Conservation (phyloP, 2,888 invertebrate species). For the Philhelius pedissequus region DNA sequence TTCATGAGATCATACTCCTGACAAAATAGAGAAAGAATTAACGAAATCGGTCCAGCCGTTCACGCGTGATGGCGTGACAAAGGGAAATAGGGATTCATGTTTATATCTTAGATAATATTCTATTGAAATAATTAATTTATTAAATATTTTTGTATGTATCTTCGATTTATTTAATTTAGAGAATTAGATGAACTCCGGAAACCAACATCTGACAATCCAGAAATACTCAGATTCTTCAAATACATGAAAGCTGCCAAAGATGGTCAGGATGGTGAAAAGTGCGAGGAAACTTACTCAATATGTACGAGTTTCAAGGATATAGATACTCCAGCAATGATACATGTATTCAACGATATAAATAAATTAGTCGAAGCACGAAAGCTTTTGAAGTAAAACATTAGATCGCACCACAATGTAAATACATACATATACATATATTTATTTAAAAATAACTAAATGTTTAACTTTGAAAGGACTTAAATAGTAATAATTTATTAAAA, state of each 20-base stretch:
- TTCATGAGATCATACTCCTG: too few species aligned
- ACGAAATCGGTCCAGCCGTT: too few species aligned
- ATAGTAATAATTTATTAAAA: background rate
- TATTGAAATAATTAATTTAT: too few species aligned
- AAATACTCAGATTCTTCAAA: constrained; percentile 91
- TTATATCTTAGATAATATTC: too few species aligned
- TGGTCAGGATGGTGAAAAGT: constrained; percentile 89
- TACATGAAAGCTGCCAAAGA: constrained; percentile 95
- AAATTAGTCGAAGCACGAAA: constrained; percentile 91
- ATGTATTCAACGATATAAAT: constrained; percentile 92
- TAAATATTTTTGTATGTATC: background rate
- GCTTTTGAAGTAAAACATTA: constrained; percentile 71
- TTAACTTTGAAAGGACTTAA: too few species aligned
- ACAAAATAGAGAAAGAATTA: too few species aligned
- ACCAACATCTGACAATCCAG: constrained; percentile 91
- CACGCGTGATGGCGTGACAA: too few species aligned
- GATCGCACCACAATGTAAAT: background rate
- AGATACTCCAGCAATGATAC: constrained; percentile 89
- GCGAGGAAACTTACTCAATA: constrained; percentile 83
- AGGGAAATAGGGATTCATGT: too few species aligned
- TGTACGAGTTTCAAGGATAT: constrained; percentile 85
- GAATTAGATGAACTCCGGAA: constrained; percentile 91
- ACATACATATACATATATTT: too few species aligned
- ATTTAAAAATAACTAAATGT: too few species aligned
- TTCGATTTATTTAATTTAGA: constrained; percentile 79